These are phyloP conservation scores for Troglohyphantes excavatus DNA, from an alignment of 2,888 invertebrate species.

Conservation along the genomic window DNA sequence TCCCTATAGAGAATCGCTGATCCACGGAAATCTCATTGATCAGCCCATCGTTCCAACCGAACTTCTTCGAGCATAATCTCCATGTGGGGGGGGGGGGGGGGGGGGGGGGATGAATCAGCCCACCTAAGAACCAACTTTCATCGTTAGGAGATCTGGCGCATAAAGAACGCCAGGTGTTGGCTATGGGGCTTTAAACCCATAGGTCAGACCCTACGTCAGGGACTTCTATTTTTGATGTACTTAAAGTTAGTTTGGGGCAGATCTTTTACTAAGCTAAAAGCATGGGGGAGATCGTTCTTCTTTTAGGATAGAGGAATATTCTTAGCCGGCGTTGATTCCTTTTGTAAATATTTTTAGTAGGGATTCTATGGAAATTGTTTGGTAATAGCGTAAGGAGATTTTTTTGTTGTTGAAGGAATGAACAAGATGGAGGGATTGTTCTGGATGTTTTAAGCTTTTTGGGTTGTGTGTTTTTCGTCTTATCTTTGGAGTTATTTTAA, in stretches of 20 bases:
- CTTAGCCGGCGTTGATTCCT: background rate
- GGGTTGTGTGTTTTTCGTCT: too few species aligned
- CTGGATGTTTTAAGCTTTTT: too few species aligned
- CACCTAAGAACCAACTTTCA: conserved; percentile 4
- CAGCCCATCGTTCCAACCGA: conserved; percentile 8
- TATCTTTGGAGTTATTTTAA: too few species aligned
- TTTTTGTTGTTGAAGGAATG: too few species aligned
- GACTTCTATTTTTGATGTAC: background rate
- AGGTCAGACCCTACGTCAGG: background rate
- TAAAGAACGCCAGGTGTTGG: conserved; percentile 42
- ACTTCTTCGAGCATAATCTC: conserved; percentile 34
- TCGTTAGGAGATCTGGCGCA: background rate
- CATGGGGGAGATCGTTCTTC: background rate
- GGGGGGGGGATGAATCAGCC: background rate
- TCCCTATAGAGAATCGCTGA: background rate
- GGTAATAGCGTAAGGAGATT: background rate
- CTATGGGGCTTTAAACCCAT: conserved; percentile 18
- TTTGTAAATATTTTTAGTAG: conserved; percentile 17
- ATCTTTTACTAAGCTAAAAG: background rate
- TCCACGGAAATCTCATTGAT: conserved; percentile 44
- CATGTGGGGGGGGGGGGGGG: too few species aligned
- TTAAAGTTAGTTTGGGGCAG: background rate
- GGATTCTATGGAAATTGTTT: background rate
- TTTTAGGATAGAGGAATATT: conserved; percentile 2
- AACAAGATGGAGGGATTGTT: too few species aligned